Evolutionary conservation across 2,113 vertebrate species (phyloP), one percentile per base, ranked within the genome.

Genomic region (Lanius ludovicianus): DNA sequence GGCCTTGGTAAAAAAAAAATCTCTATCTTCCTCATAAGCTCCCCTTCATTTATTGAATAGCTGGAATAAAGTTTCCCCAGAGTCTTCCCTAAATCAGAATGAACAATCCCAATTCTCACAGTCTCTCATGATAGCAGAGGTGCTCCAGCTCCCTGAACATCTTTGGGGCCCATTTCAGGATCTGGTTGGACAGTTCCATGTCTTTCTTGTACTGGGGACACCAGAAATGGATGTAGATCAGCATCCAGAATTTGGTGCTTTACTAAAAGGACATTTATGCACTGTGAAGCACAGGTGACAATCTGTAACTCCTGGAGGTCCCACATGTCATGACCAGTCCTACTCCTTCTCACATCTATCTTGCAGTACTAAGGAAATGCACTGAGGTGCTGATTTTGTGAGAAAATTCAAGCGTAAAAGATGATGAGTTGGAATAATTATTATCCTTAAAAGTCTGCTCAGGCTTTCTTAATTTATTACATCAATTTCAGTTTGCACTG

Each of bases 161-260:
- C 52, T 62, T 28, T 3, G 6, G 24, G 53, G 20, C 11, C 21
- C 17, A 27, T 4, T n/a, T n/a, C 37, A 63, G 42, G 24, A 70
- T 46, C 8, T 17, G 15, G 8, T 42, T 0, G 0, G 31, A 31
- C 8, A 62, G 10, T 13, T 39, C 11, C 13, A 9, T 2, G 9
- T 47, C 11, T 55, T 9, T 46, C 19, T 17, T 44, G 3, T 62
- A 1, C 25, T 33, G 52, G 23, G 10, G 3, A 22, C 15, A 11
- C 23, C 31, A 57, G 42, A 67, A 35, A 4, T 41, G 31, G 16
- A 11, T 9, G 24, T 3, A 16, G 50, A 16, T 30, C 56, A 42
- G 35, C 6, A 57, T 52, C 33, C 65, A 39, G 17, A 62, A 15
- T 4, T 7, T n/a, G n/a, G 33, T 47, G 27, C 13, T 31, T 41